A percentile compares a stretch with the other conserved stretches of the same genome.
Conservation (phyloP, 2,797 vertebrate species). For the Poeciliopsis turneri region DNA sequence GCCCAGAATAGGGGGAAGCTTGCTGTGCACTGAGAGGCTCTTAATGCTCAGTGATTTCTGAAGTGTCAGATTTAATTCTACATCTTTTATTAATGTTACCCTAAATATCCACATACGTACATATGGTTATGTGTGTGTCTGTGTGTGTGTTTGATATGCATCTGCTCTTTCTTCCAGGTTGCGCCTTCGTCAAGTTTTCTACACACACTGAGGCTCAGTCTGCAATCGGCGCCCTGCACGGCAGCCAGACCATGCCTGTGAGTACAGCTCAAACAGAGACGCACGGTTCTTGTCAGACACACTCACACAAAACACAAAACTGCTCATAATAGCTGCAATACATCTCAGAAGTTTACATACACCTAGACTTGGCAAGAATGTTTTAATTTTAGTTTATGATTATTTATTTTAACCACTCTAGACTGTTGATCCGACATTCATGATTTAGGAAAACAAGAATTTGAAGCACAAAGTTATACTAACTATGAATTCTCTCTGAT, state of each 20-base stretch:
- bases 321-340: neutral
- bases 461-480: neutral
- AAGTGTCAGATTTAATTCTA: constrained; percentile 61
- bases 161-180: constrained; percentile 82
- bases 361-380: neutral
- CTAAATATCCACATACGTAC: constrained; percentile 32
- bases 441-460: neutral
- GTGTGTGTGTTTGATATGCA: constrained; percentile 40
- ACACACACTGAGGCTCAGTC: constrained; percentile 97
- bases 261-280: constrained; percentile 68
- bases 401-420: neutral
- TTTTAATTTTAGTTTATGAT: neutral
- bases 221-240: constrained; percentile 94
- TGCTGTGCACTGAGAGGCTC: constrained; percentile 68
- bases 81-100: constrained; percentile 60
- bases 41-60: constrained; percentile 60
- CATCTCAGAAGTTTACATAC: neutral
- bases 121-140: neutral
- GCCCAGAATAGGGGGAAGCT: constrained; percentile 62
- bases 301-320: neutral
- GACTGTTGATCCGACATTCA: neutral
- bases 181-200: constrained; percentile 98
- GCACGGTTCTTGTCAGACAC: neutral
- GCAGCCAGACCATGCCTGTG: constrained; percentile 98
- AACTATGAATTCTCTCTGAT: neutral